Conservation (phyloP, 2,797 vertebrate genomes). For the Myoxocephalus aenaeus region DNA sequence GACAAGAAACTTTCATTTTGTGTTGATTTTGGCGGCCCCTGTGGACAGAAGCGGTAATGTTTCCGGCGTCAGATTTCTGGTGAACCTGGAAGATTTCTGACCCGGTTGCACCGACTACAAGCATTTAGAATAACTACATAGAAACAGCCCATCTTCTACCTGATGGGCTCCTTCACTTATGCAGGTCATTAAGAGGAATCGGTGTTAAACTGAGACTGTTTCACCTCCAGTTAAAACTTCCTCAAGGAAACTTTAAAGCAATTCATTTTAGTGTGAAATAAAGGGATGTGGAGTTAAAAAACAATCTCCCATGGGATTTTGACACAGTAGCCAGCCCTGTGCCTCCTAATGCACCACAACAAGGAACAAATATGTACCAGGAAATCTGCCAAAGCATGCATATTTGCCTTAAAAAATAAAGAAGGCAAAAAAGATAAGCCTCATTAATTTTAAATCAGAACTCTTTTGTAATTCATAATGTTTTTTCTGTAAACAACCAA, state of each 20-base stretch:
- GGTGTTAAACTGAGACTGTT: too few species aligned
- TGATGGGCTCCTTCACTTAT: too few species aligned
- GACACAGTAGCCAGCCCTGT: conserved; percentile 37
- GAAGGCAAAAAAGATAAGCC: not conserved
- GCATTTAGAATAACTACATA: too few species aligned
- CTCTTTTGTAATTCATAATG: not conserved
- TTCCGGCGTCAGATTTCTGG: not conserved
- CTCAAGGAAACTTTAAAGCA: too few species aligned
- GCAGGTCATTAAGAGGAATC: too few species aligned
- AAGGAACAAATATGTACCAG: not conserved
- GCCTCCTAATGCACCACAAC: not conserved
- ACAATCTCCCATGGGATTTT: not conserved
- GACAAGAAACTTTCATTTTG: not conserved
- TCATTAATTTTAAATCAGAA: not conserved
- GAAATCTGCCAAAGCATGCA: not conserved
- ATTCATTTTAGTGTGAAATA: not conserved
- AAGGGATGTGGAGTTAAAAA: not conserved
- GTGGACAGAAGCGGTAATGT: not conserved
- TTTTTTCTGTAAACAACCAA: conserved; percentile 1
- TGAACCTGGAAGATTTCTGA: too few species aligned
- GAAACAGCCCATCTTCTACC: too few species aligned
- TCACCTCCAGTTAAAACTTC: too few species aligned
- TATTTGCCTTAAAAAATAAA: not conserved
- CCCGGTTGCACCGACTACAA: too few species aligned
- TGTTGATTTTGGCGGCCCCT: not conserved